phyloP scores from a whole-genome alignment of 2,113 vertebrate species.

The Ornithorhynchus anatinus region DNA sequence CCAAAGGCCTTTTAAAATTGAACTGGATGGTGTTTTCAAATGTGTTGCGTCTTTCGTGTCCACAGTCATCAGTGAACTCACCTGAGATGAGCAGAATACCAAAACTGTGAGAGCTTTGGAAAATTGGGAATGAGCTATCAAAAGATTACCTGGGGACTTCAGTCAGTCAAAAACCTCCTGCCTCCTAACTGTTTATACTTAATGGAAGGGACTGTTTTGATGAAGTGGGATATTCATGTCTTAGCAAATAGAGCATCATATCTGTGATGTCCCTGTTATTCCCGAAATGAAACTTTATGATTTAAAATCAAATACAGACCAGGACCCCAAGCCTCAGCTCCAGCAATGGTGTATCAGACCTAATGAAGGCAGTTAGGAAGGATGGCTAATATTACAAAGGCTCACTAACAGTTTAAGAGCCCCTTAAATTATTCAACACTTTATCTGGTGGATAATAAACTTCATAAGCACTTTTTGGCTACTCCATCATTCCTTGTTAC shows the following conservation, averaged over 20 bases:
- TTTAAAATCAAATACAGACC: conserved; percentile 11
- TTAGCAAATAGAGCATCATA: neutral
- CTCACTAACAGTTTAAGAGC: neutral
- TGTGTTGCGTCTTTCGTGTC: conserved; percentile 3
- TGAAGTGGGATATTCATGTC: neutral
- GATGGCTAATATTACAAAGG: conserved; percentile 39
- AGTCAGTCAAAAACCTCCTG: conserved; percentile 13
- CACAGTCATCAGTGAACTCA: conserved; percentile 32
- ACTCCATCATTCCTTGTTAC: conserved; percentile 3
- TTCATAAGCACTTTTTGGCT: conserved; percentile 23
- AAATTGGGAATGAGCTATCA: conserved; percentile 6
- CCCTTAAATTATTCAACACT: conserved; percentile 25
- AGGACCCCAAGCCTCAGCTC: neutral
- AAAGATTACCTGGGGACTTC: neutral
- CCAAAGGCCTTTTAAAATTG: conserved; percentile 40
- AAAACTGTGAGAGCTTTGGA: conserved; percentile 13
- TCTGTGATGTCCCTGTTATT: neutral
- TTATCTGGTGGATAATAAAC: conserved; percentile 26
- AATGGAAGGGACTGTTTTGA: conserved; percentile 16
- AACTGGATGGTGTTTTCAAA: conserved; percentile 26
- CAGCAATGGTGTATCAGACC: conserved; percentile 30
- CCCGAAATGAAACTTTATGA: neutral
- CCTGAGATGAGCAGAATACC: conserved; percentile 24
- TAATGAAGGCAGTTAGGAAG: conserved; percentile 24
- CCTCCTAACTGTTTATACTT: conserved; percentile 36